Base-by-base conservation (phyloP, 2,797 vertebrate species). In the Ispidina picta region DNA sequence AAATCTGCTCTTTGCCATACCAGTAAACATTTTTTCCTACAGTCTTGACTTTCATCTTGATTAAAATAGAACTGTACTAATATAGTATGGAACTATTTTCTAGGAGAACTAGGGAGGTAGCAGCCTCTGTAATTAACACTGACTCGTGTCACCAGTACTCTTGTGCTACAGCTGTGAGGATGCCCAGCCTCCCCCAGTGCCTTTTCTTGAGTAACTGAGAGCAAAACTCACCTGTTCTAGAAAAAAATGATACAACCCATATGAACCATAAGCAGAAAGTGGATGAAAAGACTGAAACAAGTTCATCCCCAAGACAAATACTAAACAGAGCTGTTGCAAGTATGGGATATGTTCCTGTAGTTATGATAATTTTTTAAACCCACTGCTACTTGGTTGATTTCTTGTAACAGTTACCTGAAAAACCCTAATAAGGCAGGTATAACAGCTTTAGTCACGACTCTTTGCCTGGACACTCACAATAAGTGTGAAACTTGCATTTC, bases 131-230 rank as follows among this genome's bases (percentile, higher is more conserved):
- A 26, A 12, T 41, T 69, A 69, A 29, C 15, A 37, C 10, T 58
- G 55, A 7, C 26, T 3, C 0, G 4, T 41, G 15, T 65, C 51
- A 76, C 18, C 21, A 52, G 1, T 35, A 23, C 10, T 39, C 21
- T 75, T 0, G 1, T 33, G 37, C 11, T 46, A 28, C 37, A 56
- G n/a, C 13, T 28, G 13, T 1, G 4, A 29, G 33, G 31, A 31
- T 51, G 23, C 52, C 26, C 9, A 52, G 12, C 11, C 15, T 84
- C 16, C 12, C 7, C 29, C 18, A 15, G 18, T 13, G 21, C n/a
- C 4, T 49, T 49, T 17, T 56, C 43, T 66, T n/a, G 25, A 62
- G 31, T 37, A 73, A 69, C n/a, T 35, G 64, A 52, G 31, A 72
- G 33, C 12, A 66, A 81, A 75, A 48, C 37, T 82, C 66, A 69